Evolutionary conservation across 2,888 invertebrate genomes (phyloP).

Genomic region (Hesperia comma): DNA sequence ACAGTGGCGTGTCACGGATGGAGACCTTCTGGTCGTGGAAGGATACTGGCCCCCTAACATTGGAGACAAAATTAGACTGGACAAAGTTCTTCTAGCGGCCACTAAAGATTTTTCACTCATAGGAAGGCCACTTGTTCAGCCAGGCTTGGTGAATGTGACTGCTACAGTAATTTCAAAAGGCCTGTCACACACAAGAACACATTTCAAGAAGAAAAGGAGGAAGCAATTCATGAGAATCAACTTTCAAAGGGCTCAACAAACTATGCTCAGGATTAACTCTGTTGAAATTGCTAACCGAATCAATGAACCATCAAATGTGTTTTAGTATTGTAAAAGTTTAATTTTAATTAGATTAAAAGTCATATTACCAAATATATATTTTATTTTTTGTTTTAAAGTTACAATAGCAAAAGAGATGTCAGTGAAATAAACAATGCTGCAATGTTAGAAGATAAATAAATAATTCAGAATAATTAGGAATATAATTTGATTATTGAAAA

Average conservation of each 20-base stretch:
- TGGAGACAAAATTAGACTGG: slow-evolving; percentile 91
- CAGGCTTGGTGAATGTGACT: slow-evolving; percentile 88
- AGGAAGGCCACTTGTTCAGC: slow-evolving; percentile 90
- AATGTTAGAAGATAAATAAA: no score
- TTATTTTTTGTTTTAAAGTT: background rate
- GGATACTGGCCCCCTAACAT: slow-evolving; percentile 93
- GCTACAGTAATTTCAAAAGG: slow-evolving; percentile 94
- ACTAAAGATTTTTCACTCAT: slow-evolving; percentile 91
- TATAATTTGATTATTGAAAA: background rate
- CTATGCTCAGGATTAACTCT: slow-evolving; percentile 90
- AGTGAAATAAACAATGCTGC: background rate
- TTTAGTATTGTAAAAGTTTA: slow-evolving; percentile 54
- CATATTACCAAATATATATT: background rate
- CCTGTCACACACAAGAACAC: slow-evolving; percentile 90
- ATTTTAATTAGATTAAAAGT: slow-evolving; percentile 46
- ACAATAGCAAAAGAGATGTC: background rate
- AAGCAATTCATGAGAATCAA: slow-evolving; percentile 91
- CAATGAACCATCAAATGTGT: slow-evolving; percentile 72
- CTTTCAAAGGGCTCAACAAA: slow-evolving; percentile 87
- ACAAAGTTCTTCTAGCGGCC: slow-evolving; percentile 93
- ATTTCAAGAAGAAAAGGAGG: slow-evolving; percentile 89
- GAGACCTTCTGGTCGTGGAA: slow-evolving; percentile 92
- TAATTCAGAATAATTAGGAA: background rate
- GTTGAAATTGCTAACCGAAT: slow-evolving; percentile 85
- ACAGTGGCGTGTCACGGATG: slow-evolving; percentile 93